phyloP scores from a whole-genome alignment of 1,140 invertebrate species.

The Drosophila novamexicana region DNA sequence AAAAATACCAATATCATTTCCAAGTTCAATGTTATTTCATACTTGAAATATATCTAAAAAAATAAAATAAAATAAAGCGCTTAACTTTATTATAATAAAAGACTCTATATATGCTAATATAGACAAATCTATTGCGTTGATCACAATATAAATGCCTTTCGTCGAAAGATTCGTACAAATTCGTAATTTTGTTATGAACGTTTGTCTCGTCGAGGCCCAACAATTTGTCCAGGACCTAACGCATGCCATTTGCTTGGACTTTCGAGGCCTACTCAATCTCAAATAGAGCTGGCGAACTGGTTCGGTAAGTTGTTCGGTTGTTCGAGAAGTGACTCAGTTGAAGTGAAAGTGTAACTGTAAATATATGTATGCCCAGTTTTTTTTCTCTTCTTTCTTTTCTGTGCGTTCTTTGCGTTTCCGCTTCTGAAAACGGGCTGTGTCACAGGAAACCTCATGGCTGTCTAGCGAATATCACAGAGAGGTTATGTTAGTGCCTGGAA shows the following conservation, averaged over 20 bases:
- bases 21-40: slow-evolving; percentile 46
- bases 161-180: slow-evolving; percentile 72
- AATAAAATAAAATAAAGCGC: not conserved
- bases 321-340: slow-evolving; percentile 11
- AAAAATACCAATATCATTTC: not conserved
- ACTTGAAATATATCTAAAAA: slow-evolving; percentile 42
- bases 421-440: slow-evolving; percentile 10
- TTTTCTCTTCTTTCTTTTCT: not conserved
- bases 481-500: slow-evolving; percentile 30
- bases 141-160: slow-evolving; percentile 75
- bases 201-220: slow-evolving; percentile 71
- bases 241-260: slow-evolving; percentile 73
- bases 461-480: not conserved
- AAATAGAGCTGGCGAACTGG: slow-evolving; percentile 45
- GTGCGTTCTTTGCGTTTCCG: slow-evolving; percentile 22
- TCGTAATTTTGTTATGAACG: slow-evolving; percentile 78
- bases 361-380: slow-evolving; percentile 20
- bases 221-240: slow-evolving; percentile 73
- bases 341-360: slow-evolving; percentile 46
- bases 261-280: slow-evolving; percentile 62
- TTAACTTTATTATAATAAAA: slow-evolving; percentile 9
- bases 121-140: slow-evolving; percentile 47
- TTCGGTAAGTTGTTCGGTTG: slow-evolving; percentile 49
- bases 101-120: slow-evolving; percentile 32
- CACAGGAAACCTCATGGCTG: slow-evolving; percentile 41